Evolutionary conservation across 2,113 vertebrate genomes (phyloP).

Genomic region (Otocyon megalotis): DNA sequence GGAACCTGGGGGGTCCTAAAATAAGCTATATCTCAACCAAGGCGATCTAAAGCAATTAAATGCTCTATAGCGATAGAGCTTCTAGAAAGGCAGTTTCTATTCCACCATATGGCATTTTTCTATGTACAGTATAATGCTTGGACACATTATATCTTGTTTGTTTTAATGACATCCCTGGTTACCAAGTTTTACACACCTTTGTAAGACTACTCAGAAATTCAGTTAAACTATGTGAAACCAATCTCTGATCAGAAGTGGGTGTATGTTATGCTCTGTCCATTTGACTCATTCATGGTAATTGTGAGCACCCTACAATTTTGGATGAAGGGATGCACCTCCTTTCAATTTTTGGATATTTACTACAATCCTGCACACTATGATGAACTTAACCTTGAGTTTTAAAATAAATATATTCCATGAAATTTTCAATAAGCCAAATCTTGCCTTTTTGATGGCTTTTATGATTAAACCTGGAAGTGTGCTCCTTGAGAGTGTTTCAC

Average conservation of each 20-base stretch:
- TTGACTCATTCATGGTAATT: conserved; percentile 4
- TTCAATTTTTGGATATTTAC: conserved; percentile 45
- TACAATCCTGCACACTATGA: background rate
- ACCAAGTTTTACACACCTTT: conserved; percentile 10
- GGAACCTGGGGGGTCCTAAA: background rate
- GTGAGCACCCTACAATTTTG: background rate
- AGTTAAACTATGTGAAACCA: conserved; percentile 40
- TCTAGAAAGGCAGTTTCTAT: background rate
- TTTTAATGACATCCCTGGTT: conserved; percentile 1
- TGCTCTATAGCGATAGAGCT: background rate
- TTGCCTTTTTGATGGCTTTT: conserved; percentile 10
- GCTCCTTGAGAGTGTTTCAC: conserved; percentile 10
- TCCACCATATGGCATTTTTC: background rate
- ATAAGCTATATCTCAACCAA: background rate
- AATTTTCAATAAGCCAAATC: conserved; percentile 42
- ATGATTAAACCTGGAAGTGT: conserved; percentile 3
- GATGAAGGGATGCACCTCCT: background rate
- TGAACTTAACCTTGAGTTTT: background rate
- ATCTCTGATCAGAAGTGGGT: background rate
- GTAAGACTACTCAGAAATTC: background rate
- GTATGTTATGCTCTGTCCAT: conserved; percentile 27
- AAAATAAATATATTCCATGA: conserved; percentile 21
- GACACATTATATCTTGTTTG: background rate
- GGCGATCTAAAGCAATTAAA: conserved; percentile 31
- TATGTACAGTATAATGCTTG: background rate